Base-by-base conservation (phyloP, 2,113 vertebrate genomes). In the Sinocyclocheilus maitianheensis region DNA sequence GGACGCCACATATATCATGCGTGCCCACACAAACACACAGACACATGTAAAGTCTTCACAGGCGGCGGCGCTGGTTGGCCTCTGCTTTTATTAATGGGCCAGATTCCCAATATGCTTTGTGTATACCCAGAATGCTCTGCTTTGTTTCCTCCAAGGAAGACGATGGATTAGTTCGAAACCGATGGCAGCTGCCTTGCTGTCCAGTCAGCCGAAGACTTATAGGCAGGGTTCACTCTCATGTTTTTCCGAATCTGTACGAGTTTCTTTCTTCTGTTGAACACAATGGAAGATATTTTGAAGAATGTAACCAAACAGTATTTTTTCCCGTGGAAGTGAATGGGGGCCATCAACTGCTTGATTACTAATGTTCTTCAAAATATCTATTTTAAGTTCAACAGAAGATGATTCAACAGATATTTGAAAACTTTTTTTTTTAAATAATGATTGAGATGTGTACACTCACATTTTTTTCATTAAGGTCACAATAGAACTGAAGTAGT, bases 41-140 rank as follows among this genome's bases (percentile, higher is more conserved):
- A 53, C 46, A 4, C 46, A 9, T 51, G 51, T 72, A 26, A 43
- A 83, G 8, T 51, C 26, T 43, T 43, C 53, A 26, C 40, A 4
- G 34, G 53, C 60, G 16, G 74, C 67, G 13, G n/a, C 4, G 37
- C n/a, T 53, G 20, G 22, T 67, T 24, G 20, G 8, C 34, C 43
- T 79, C 34, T 77, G 60, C 18, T 13, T 62, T 63, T 48, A 48
- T 67, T 86, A 75, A 63, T 81, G 53, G 69, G 34, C 85, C 40
- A 62, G 24, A 60, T 81, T 60, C 8, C 55, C 40, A 81, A 55
- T 48, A 51, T 0, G 10, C 83, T 84, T 84, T 77, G 58, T 16
- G 9, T 69, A 43, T 85, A 26, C n/a, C 26, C 76, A 77, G 76
- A 77, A 77, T 18, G 14, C 7, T 67, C 43, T 79, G 55, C 8